A percentile compares a stretch with the other conserved stretches of the same genome.
Conservation (phyloP, 2,113 vertebrate species). For the Cynocephalus volans region DNA sequence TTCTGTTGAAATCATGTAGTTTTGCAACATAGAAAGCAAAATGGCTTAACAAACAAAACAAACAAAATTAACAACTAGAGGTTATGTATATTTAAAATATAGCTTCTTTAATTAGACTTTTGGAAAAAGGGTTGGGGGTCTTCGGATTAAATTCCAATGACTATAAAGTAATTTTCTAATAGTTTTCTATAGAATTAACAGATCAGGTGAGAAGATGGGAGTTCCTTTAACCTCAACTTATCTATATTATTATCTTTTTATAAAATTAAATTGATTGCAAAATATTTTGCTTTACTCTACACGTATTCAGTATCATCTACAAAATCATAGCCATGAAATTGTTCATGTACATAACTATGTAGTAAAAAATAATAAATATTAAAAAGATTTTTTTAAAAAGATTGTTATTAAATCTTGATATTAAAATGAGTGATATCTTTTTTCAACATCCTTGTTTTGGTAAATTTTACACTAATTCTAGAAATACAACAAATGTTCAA, state of each 20-base stretch:
- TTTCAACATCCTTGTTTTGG: neutral
- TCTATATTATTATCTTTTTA: neutral
- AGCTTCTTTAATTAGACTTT: neutral
- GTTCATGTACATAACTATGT: neutral
- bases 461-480: neutral
- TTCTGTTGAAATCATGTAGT: neutral
- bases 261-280: conserved; percentile 23
- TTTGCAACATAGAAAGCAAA: neutral
- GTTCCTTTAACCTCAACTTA: neutral
- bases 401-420: neutral
- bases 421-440: neutral
- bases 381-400: neutral
- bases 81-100: neutral
- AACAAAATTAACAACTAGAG: neutral
- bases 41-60: neutral
- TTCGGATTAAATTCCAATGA: neutral
- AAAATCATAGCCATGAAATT: neutral
- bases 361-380: neutral
- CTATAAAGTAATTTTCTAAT: neutral
- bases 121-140: too few relatives aligned
- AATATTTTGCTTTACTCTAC: neutral
- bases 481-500: neutral
- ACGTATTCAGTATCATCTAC: neutral
- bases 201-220: neutral
- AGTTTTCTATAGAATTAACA: neutral